A percentile compares a stretch with the other conserved stretches of the same genome.
phyloP scores from a whole-genome alignment of 2,888 invertebrate genomes.

The Nemoura dubitans region DNA sequence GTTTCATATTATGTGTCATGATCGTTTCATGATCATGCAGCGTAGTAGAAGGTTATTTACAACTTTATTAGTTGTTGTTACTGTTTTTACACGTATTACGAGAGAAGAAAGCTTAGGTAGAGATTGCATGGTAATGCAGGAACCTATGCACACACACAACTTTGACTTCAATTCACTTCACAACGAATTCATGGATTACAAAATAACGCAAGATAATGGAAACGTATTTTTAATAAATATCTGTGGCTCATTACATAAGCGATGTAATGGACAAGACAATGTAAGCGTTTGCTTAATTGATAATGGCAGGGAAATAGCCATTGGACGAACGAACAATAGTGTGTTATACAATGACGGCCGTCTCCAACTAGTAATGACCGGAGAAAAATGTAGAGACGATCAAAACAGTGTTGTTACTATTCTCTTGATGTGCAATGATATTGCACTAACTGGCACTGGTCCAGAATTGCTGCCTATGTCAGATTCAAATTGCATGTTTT shows the following conservation, averaged over 20 bases:
- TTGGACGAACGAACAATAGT: conserved; percentile 28
- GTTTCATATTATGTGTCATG: not conserved
- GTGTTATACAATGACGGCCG: conserved; percentile 20
- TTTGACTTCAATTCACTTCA: conserved; percentile 27
- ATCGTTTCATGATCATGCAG: not conserved
- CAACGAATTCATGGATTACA: not conserved
- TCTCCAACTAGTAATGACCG: conserved; percentile 1
- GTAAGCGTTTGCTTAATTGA: conserved; percentile 31
- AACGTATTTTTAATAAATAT: conserved; percentile 19
- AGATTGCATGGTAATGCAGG: conserved; percentile 33
- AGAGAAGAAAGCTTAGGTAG: not conserved
- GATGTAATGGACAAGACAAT: conserved; percentile 33
- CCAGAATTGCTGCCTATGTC: conserved; percentile 16
- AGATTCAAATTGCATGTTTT: not conserved
- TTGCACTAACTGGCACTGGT: not conserved
- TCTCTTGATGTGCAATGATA: conserved; percentile 28
- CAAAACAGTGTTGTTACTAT: conserved; percentile 19
- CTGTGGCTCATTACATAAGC: conserved; percentile 32
- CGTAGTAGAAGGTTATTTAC: not conserved
- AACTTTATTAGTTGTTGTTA: not conserved
- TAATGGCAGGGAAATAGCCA: conserved; percentile 24
- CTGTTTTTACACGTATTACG: not conserved
- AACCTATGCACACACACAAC: conserved; percentile 20
- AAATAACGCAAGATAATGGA: not conserved
- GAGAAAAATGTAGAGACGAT: conserved; percentile 8